phyloP scores from a whole-genome alignment of 2,888 invertebrate genomes.

The Eueremaeus valkanovi region DNA sequence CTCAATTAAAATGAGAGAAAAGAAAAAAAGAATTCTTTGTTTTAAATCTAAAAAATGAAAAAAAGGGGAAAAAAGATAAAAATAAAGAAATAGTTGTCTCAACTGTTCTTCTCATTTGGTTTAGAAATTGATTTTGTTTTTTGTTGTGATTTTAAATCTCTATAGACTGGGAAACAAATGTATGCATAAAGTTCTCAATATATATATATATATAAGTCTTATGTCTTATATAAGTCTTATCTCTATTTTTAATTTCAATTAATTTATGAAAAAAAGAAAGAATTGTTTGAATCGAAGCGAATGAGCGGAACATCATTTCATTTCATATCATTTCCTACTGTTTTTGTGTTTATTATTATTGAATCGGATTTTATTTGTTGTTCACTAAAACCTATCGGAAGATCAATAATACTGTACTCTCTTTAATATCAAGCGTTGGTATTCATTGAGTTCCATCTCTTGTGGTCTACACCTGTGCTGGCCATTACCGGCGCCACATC shows the following conservation, averaged over 20 bases:
- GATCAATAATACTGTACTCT: slow-evolving; percentile 20
- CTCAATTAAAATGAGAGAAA: background rate
- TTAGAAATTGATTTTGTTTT: background rate
- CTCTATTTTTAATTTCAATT: no score
- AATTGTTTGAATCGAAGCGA: background rate
- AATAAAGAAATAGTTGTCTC: background rate
- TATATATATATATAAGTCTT: no score
- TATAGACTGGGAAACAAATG: slow-evolving; percentile 1
- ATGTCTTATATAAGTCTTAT: no score
- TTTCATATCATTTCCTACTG: slow-evolving; percentile 5
- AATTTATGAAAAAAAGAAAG: slow-evolving; percentile 13
- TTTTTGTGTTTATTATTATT: slow-evolving; percentile 3
- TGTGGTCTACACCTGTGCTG: slow-evolving; percentile 10
- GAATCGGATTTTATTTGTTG: background rate
- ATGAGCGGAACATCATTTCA: slow-evolving; percentile 20
- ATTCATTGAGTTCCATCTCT: slow-evolving; percentile 10
- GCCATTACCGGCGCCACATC: background rate
- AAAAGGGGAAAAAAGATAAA: no score
- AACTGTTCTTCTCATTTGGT: background rate
- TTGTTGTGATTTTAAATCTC: background rate
- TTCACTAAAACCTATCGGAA: slow-evolving; percentile 28
- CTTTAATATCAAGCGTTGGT: slow-evolving; percentile 27
- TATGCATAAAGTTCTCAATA: slow-evolving; percentile 26
- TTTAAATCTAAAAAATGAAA: background rate
- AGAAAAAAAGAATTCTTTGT: background rate